Conservation (phyloP, 2,888 invertebrate species). For the Choristoneura rosaceana region DNA sequence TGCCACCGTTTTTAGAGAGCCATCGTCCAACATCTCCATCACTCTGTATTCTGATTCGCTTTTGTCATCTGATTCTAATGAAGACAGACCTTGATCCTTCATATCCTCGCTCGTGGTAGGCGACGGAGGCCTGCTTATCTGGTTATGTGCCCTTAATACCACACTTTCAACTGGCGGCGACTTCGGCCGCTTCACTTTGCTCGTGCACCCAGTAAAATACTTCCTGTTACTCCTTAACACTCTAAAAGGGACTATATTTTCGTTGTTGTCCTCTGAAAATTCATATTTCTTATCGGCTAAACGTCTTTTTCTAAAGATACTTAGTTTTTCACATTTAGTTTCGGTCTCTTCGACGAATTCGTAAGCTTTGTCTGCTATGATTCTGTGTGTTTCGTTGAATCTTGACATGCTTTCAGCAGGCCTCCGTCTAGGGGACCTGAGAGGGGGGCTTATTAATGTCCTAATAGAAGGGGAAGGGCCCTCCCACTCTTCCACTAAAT, state of each 20-base stretch:
- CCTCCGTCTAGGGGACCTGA: slow-evolving; percentile 76
- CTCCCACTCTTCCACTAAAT: slow-evolving; percentile 83
- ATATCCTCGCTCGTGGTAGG: slow-evolving; percentile 63
- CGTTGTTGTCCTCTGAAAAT: slow-evolving; percentile 92
- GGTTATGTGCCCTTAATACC: slow-evolving; percentile 77
- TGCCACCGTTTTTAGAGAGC: slow-evolving; percentile 79
- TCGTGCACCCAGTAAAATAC: slow-evolving; percentile 76
- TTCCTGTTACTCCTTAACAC: slow-evolving; percentile 85
- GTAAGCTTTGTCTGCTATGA: slow-evolving; percentile 90
- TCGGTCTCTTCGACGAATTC: slow-evolving; percentile 94
- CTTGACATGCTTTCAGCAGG: slow-evolving; percentile 83
- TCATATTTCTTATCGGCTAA: slow-evolving; percentile 97
- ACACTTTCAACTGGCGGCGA: slow-evolving; percentile 78
- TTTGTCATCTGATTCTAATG: slow-evolving; percentile 70
- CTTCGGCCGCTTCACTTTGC: slow-evolving; percentile 70
- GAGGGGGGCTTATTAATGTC: slow-evolving; percentile 78
- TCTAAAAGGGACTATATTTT: slow-evolving; percentile 88
- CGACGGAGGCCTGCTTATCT: slow-evolving; percentile 72
- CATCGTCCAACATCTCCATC: slow-evolving; percentile 82
- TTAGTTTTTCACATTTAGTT: slow-evolving; percentile 93
- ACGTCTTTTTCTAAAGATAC: slow-evolving; percentile 92
- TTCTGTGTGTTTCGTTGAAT: slow-evolving; percentile 82
- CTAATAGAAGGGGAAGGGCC: slow-evolving; percentile 79
- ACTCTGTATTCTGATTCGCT: slow-evolving; percentile 82
- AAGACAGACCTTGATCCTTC: slow-evolving; percentile 61